phyloP scores from a whole-genome alignment of 1,140 invertebrate species.

The Aphaenogaster ashmeadi region DNA sequence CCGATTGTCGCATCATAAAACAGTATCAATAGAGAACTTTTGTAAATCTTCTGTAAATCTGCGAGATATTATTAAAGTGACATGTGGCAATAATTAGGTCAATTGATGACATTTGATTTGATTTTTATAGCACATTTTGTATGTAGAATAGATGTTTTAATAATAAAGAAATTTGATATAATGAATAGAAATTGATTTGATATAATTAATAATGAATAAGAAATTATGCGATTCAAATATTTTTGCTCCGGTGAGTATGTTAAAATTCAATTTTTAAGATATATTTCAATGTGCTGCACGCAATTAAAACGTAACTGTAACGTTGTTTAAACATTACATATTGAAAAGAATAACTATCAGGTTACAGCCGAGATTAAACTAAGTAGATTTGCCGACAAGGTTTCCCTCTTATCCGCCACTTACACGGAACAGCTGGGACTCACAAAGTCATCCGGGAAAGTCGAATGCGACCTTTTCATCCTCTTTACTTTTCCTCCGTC shows the following conservation, averaged over 20 bases:
- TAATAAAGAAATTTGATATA: neutral
- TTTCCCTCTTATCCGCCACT: slow-evolving; percentile 61
- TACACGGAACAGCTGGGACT: slow-evolving; percentile 45
- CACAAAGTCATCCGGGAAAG: slow-evolving; percentile 53
- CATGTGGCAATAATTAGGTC: neutral
- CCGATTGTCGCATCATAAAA: too few species aligned
- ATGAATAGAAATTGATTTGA: neutral
- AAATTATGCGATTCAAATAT: neutral
- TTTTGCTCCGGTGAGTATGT: neutral
- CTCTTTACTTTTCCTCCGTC: slow-evolving; percentile 40
- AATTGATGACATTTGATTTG: neutral
- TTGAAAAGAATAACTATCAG: slow-evolving; percentile 53
- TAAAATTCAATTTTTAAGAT: neutral
- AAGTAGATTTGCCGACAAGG: slow-evolving; percentile 62
- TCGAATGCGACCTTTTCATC: slow-evolving; percentile 63
- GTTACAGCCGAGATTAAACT: slow-evolving; percentile 48
- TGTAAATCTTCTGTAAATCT: neutral
- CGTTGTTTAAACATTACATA: slow-evolving; percentile 34
- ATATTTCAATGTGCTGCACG: neutral
- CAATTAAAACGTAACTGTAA: neutral
- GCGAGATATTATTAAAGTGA: neutral
- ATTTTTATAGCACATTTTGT: neutral
- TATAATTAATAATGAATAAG: neutral
- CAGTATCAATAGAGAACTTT: too few species aligned
- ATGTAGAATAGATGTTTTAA: neutral